A percentile compares a stretch with the other conserved stretches of the same genome.
Evolutionary conservation across 2,888 invertebrate species (phyloP).

Genomic region (Orgyia antiqua): DNA sequence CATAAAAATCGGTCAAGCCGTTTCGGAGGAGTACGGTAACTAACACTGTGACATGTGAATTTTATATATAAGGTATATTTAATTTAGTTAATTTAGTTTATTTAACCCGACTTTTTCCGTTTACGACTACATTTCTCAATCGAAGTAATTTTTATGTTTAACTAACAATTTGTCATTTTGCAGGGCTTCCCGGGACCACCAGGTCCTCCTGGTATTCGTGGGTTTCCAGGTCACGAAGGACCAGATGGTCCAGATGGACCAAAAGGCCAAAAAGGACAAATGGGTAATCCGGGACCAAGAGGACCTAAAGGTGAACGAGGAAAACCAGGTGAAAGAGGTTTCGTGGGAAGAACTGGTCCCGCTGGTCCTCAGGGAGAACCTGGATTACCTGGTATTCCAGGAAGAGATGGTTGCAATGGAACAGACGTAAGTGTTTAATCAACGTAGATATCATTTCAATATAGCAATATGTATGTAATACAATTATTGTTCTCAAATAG

Average conservation of each 20-base stretch:
- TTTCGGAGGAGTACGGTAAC: too few species aligned
- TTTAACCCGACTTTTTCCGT: too few species aligned
- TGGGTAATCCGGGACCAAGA: slow-evolving; percentile 87
- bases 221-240: slow-evolving; percentile 89
- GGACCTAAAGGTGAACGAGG: slow-evolving; percentile 93
- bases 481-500: slow-evolving; percentile 1
- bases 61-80: too few species aligned
- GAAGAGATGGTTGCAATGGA: slow-evolving; percentile 97
- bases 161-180: too few species aligned
- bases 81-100: too few species aligned
- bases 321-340: slow-evolving; percentile 91
- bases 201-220: slow-evolving; percentile 85
- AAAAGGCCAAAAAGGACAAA: slow-evolving; percentile 93
- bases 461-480: too few species aligned
- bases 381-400: slow-evolving; percentile 87
- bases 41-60: too few species aligned
- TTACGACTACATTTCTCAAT: too few species aligned
- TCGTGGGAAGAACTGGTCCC: slow-evolving; percentile 60
- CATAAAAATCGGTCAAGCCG: too few species aligned
- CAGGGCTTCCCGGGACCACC: slow-evolving; percentile 86
- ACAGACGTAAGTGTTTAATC: slow-evolving; percentile 88
- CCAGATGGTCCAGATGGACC: slow-evolving; percentile 91
- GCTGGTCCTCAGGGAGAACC: slow-evolving; percentile 83
- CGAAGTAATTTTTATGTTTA: too few species aligned
- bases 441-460: too few species aligned